These are phyloP conservation scores for Danio albolineatus DNA, from an alignment of 2,797 vertebrate genomes.

Conservation along the genomic window DNA sequence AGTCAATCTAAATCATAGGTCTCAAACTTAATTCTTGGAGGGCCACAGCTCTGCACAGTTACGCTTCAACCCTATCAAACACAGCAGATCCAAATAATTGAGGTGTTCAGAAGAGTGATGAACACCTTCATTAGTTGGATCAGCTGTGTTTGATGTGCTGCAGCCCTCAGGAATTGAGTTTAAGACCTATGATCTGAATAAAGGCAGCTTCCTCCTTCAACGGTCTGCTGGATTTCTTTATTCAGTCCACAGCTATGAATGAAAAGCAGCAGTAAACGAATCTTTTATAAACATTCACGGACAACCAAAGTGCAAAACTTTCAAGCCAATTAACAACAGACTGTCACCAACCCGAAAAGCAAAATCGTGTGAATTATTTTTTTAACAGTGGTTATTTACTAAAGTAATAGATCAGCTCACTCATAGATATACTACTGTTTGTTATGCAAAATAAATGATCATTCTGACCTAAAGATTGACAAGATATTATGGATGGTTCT, in stretches of 20 bases:
- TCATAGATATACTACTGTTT: constrained; percentile 6
- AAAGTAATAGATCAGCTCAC: background rate
- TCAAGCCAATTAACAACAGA: background rate
- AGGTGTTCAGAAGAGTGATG: too few relatives aligned
- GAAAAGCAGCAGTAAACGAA: background rate
- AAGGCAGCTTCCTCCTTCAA: constrained; percentile 34
- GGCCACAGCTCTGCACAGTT: too few relatives aligned
- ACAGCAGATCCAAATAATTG: too few relatives aligned
- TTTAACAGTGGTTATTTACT: constrained; percentile 31
- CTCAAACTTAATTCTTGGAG: too few relatives aligned
- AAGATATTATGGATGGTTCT: constrained; percentile 20
- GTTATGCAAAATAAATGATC: constrained; percentile 20
- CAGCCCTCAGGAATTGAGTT: too few relatives aligned
- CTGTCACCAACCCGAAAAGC: background rate
- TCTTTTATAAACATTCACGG: background rate
- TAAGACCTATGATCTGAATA: too few relatives aligned
- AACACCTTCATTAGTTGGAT: too few relatives aligned
- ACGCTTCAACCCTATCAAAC: too few relatives aligned
- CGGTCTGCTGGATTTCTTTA: constrained; percentile 6
- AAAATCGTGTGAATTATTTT: background rate
- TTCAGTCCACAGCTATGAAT: too few relatives aligned
- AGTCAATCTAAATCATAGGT: background rate
- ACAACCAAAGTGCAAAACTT: constrained; percentile 36
- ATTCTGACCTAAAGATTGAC: constrained; percentile 17
- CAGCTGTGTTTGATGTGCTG: too few relatives aligned